Base-by-base conservation (phyloP, 1,140 invertebrate genomes). In the Hylaeus volcanicus region DNA sequence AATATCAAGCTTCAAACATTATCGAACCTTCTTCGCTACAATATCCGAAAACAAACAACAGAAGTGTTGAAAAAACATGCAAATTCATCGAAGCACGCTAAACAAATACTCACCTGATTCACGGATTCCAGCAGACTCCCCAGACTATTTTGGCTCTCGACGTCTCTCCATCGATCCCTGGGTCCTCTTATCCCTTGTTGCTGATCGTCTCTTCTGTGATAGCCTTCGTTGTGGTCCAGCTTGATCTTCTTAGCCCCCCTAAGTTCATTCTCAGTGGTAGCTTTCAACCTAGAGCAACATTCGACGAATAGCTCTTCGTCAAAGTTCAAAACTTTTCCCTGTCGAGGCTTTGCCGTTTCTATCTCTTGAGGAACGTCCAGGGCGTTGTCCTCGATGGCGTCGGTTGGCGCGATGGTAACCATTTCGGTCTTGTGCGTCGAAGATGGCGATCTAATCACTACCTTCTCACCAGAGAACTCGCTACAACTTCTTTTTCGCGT, bases 171-270 rank as follows among this genome's bases (percentile, higher is more conserved):
- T 3, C 90, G 82, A 45, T 92, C 92, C 48, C 85, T 91, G 9
- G 83, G 88, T 0, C 71, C 69, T 15, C 88, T 84, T 43, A 90
- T 89, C 3, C 87, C 84, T 37, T 88, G 81, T 1, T 86, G 68
- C n/a, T 88, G 90, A 0, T 92, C 90, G 1, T 92, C 91, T 11
- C 88, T 89, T 6, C 71, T 89, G 8, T 91, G 88, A 74, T 92
- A 92, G 26, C 76, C 80, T 0, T 91, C 91, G 1, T 68, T 81
- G 26, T 93, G 92, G 74, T 93, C 92, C 4, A 93, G 58, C 39
- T 93, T 93, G 48, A 93, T 93, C 68, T 93, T 93, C 51, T 93
- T 93, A 0, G 93, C 90, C 0, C 92, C 92, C 60, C 93, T 83
- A 0, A 93, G 64, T 56, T 93, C 93, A 26, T 92, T 93, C 65